These are phyloP conservation scores for Platysternon megacephalum DNA, from an alignment of 2,113 vertebrate species.

Conservation along the genomic window DNA sequence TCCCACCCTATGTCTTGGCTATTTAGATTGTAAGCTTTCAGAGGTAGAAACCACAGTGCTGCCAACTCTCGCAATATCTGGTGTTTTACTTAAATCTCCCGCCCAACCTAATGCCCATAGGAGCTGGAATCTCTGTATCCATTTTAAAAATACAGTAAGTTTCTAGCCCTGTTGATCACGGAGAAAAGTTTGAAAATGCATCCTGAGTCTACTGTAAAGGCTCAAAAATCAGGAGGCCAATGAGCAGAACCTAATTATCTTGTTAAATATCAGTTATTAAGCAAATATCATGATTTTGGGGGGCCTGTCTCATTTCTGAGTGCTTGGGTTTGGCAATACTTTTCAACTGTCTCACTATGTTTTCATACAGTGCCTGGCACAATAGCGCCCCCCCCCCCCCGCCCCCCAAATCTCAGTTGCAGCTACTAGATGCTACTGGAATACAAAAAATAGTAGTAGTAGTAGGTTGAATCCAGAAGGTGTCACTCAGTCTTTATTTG, in stretches of 20 bases:
- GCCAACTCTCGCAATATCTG: not conserved
- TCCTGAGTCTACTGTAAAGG: not conserved
- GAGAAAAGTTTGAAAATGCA: constrained; percentile 21
- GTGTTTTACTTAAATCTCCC: not conserved
- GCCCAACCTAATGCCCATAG: not conserved
- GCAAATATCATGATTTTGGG: not conserved
- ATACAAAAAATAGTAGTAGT: not conserved
- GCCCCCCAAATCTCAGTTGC: not conserved
- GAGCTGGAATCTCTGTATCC: constrained; percentile 13
- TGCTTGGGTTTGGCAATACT: not conserved
- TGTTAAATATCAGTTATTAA: constrained; percentile 19
- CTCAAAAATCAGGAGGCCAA: constrained; percentile 27
- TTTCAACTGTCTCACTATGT: not conserved
- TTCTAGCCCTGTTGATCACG: not conserved
- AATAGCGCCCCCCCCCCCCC: not conserved
- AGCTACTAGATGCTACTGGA: not conserved
- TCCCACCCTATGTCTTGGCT: not conserved
- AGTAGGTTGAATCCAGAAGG: not conserved
- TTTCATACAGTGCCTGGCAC: not conserved
- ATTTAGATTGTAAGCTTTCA: constrained; percentile 12
- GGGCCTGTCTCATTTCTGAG: not conserved
- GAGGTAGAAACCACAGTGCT: not conserved
- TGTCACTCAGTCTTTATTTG: not conserved
- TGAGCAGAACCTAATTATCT: not conserved
- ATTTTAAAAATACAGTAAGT: not conserved